Evolutionary conservation across 2,113 vertebrate genomes (phyloP).

Genomic region (Edolisoma coerulescens): DNA sequence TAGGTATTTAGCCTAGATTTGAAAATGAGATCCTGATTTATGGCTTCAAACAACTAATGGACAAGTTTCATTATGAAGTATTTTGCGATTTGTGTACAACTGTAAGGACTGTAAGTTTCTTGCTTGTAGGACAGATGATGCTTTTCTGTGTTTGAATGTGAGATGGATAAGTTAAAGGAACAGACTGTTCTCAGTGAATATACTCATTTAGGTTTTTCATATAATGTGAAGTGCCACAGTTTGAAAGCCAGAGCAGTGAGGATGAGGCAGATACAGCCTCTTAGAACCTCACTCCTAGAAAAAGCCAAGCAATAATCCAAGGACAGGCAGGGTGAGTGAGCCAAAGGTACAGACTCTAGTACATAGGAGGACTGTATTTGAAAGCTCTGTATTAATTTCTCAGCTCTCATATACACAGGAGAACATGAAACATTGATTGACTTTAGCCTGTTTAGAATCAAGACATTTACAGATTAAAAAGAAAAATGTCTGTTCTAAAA

Average conservation of each 20-base stretch:
- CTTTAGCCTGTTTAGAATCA: neutral
- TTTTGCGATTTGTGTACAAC: neutral
- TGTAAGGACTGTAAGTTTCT: neutral
- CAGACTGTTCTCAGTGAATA: neutral
- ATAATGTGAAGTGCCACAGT: neutral
- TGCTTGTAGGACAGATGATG: neutral
- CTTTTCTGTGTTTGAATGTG: neutral
- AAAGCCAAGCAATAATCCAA: neutral
- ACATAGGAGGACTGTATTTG: neutral
- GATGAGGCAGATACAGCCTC: neutral
- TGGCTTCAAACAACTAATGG: neutral
- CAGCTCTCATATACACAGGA: neutral
- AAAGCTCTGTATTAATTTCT: neutral
- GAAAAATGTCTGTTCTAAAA: neutral
- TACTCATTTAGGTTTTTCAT: neutral
- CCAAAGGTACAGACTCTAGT: neutral
- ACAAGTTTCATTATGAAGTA: neutral
- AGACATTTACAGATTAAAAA: neutral
- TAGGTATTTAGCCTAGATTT: neutral
- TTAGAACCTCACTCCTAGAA: neutral
- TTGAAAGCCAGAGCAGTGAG: neutral
- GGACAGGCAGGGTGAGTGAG: neutral
- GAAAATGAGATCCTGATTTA: neutral
- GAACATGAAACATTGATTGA: neutral
- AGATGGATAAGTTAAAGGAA: neutral